Base-by-base conservation (phyloP, 2,113 vertebrate genomes). In the Rostratula benghalensis region DNA sequence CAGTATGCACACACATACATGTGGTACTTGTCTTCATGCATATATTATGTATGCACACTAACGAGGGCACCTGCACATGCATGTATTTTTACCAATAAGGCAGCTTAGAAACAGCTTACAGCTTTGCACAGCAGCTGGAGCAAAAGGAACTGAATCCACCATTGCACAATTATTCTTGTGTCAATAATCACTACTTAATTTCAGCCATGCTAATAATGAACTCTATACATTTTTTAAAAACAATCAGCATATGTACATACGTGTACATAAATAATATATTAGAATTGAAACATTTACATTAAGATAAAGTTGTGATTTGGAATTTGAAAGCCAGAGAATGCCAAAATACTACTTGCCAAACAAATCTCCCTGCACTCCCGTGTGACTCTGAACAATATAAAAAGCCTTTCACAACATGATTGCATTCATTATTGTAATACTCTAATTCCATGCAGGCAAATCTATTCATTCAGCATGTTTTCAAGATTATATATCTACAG, bases 331-430 rank as follows among this genome's bases (percentile, higher is more conserved):
- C n/a, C 33, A 45, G 46, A 79, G 35, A 94, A 76, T 61, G 31
- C 12, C 48, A 93, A 91, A 92, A 92, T 84, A 50, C 25, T 60
- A 79, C 74, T 92, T 82, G 77, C 60, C 69, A 87, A 86, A 69
- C 41, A 92, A 73, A 89, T 78, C 74, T 87, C 79, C 11, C 65
- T 76, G 7, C 86, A 92, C 39, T 87, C 61, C 90, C n/a, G 1
- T 81, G 80, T 87, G 80, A 69, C 13, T 56, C 57, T 84, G 92
- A 90, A 57, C 83, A 95, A 87, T 75, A 75, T 75, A 74, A 93
- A 95, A 95, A 96, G 76, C 71, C 69, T 90, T 95, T 93, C 88
- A 87, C 80, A 69, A 89, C 56, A 73, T 83, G 60, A 93, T 93
- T 90, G 76, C 64, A 83, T 78, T 96, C 88, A 78, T 96, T 94